Conservation (phyloP, 2,113 vertebrate genomes). For the Gavia stellata region DNA sequence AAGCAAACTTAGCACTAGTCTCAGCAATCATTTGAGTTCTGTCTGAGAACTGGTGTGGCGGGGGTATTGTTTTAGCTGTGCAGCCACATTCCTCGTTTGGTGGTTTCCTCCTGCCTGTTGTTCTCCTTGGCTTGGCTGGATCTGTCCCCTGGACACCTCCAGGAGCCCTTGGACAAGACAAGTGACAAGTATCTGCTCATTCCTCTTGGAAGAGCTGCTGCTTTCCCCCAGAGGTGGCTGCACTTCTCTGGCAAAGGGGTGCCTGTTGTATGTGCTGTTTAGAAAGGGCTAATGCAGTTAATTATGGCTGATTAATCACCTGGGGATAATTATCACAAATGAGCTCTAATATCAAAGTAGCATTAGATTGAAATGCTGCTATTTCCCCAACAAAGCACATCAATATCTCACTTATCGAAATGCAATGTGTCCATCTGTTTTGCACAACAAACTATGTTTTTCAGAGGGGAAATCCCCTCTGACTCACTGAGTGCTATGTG, state of each 20-base stretch:
- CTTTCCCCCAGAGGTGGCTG: not conserved
- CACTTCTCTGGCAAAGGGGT: not conserved
- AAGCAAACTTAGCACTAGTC: not conserved
- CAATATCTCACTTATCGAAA: not conserved
- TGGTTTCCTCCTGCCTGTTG: not conserved
- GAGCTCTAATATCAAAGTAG: not conserved
- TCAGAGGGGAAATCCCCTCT: not conserved
- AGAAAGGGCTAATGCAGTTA: conserved; percentile 20
- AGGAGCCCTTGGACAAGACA: not conserved
- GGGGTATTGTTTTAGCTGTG: not conserved
- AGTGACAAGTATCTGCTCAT: not conserved
- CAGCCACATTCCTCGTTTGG: not conserved
- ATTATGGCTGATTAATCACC: conserved; percentile 33
- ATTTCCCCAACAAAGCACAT: not conserved
- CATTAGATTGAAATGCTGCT: not conserved
- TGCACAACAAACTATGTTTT: not conserved
- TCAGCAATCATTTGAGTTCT: not conserved
- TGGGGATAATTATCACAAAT: conserved; percentile 28
- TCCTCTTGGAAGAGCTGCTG: not conserved
- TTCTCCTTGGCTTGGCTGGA: not conserved
- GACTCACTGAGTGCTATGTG: not conserved
- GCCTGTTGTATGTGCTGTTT: not conserved
- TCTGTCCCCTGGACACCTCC: not conserved
- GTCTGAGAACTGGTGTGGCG: not conserved
- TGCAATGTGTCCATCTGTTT: not conserved